phyloP scores from a whole-genome alignment of 2,888 invertebrate species.

The Atethmia centrago region DNA sequence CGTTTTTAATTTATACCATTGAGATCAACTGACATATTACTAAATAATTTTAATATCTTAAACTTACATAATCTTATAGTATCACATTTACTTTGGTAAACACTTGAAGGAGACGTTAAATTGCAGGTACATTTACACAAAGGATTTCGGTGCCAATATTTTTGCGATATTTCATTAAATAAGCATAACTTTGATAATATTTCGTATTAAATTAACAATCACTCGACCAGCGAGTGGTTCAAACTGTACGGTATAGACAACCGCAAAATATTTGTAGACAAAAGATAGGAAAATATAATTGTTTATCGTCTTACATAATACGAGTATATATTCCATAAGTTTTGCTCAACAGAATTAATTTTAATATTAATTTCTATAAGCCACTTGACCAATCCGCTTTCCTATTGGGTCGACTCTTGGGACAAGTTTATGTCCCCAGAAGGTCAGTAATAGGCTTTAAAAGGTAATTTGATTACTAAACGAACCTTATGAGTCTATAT shows the following conservation, averaged over 20 bases:
- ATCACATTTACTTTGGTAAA: slow-evolving; percentile 82
- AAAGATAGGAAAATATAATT: neutral
- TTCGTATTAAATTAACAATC: neutral
- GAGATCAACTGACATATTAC: slow-evolving; percentile 76
- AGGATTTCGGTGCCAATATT: neutral
- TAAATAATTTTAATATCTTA: slow-evolving; percentile 63
- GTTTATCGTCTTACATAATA: neutral
- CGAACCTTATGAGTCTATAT: neutral
- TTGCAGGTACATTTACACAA: neutral
- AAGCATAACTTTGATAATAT: neutral
- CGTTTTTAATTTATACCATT: slow-evolving; percentile 65
- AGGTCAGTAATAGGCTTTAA: slow-evolving; percentile 15
- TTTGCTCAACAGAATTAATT: slow-evolving; percentile 14
- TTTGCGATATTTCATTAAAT: neutral
- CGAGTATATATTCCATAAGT: neutral
- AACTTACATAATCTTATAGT: slow-evolving; percentile 66
- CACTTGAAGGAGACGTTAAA: slow-evolving; percentile 32
- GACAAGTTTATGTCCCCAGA: slow-evolving; percentile 7
- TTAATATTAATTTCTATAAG: slow-evolving; percentile 8
- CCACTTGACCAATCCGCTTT: slow-evolving; percentile 25
- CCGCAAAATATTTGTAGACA: neutral
- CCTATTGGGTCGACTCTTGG: slow-evolving; percentile 10
- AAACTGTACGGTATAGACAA: neutral
- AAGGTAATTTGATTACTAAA: slow-evolving; percentile 12
- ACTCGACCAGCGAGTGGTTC: slow-evolving; percentile 39